Evolutionary conservation across 2,797 vertebrate species (phyloP), one percentile per base, ranked within the genome.

Genomic region (Hyperoplus lanceolatus): DNA sequence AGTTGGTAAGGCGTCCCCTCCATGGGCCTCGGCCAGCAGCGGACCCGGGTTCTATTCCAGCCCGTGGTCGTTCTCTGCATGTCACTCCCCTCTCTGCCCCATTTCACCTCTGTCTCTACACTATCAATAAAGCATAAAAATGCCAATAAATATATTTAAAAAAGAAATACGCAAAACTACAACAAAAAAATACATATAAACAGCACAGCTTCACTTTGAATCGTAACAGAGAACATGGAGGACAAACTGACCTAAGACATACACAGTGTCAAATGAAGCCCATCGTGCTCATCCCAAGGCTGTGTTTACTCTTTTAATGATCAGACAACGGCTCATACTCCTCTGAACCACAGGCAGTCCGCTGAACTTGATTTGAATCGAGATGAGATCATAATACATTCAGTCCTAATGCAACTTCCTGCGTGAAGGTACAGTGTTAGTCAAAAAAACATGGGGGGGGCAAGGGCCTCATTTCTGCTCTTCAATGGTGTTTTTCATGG

Each of bases 311-410:
- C 41, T 18, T 75, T 68, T 39, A 29, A 80, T 58, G 12, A 29
- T 56, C 38, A 3, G 0, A 72, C 41, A 78, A 58, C 50, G 76
- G 57, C 48, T 80, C 45, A 58, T 71, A 77, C 41, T 77, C 59
- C 53, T 11, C 11, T 50, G 41, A 81, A 65, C 43, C 55, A 60
- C 71, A 75, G 68, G 55, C 60, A 66, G 72, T 61, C 63, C 55
- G 45, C 55, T 75, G 21, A 66, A 21, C 45, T 74, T 53, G 66
- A 79, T 74, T 75, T 70, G 38, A 83, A 78, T 70, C 5, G 1
- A 67, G 79, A 72, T 73, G 55, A 77, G 53, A 77, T 63, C 51
- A 80, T 56, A 61, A 63, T 13, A 57, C 42, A 50, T 74, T 77
- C 57, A 64, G n/a, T 15, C 9, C 49, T 70, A 55, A 83, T 75